These are phyloP conservation scores for Lepisosteus osseus DNA, from an alignment of 2,113 vertebrate genomes.

Conservation along the genomic window DNA sequence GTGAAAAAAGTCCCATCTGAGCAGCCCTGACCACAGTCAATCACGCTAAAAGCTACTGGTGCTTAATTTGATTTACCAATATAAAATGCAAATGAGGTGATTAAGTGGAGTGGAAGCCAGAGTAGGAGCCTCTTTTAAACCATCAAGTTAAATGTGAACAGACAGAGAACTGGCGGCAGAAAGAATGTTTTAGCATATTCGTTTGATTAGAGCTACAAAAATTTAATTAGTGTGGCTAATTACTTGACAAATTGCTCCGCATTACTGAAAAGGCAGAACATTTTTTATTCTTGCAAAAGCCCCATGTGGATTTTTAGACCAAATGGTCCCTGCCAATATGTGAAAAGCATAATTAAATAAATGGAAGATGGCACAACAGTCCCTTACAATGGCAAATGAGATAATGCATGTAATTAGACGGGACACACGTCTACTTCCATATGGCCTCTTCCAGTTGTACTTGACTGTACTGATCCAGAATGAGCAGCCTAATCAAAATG, in stretches of 20 bases:
- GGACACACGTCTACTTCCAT: conserved; percentile 69
- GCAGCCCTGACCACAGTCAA: conserved; percentile 95
- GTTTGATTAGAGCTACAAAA: conserved; percentile 97
- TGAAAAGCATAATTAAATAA: conserved; percentile 98
- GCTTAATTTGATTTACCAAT: conserved; percentile 99
- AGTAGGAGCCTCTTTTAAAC: conserved; percentile 90
- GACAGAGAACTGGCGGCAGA: conserved; percentile 91
- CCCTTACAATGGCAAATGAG: conserved; percentile 83
- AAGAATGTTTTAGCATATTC: conserved; percentile 98
- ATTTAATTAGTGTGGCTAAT: conserved; percentile 96
- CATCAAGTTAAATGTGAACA: conserved; percentile 97
- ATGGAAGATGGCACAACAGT: conserved; percentile 90
- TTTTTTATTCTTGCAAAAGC: conserved; percentile 70
- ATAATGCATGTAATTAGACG: conserved; percentile 90
- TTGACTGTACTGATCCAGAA: conserved; percentile 41
- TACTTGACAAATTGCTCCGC: conserved; percentile 94
- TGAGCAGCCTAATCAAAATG: conserved; percentile 60
- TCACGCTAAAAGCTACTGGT: conserved; percentile 99
- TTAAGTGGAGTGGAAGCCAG: conserved; percentile 97
- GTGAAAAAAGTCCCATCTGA: conserved; percentile 94
- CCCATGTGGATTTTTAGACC: conserved; percentile 76
- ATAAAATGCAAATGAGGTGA: conserved; percentile 99
- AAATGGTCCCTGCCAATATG: conserved; percentile 90
- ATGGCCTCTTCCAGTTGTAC: conserved; percentile 68
- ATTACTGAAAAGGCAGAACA: conserved; percentile 79